Percentiles rank a stretch among this genome's conserved stretches.
Conservation (phyloP, 2,113 vertebrate species). For the Osmerus mordax region DNA sequence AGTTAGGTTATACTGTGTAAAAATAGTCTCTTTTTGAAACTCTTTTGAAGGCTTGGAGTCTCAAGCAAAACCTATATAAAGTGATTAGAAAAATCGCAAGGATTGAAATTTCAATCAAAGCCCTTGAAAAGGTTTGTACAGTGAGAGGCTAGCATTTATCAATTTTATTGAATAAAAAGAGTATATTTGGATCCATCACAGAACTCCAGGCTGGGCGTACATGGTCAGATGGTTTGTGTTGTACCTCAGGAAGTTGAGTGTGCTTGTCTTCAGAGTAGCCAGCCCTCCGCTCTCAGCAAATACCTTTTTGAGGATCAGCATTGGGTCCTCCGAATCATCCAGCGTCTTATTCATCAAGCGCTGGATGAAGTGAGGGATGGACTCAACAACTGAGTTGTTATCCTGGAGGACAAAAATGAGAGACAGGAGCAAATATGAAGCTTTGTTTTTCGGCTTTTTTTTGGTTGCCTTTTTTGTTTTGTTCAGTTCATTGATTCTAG, state of each 20-base stretch:
- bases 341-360: slow-evolving; percentile 59
- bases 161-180: too few relatives aligned
- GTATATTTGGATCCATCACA: slow-evolving; percentile 39
- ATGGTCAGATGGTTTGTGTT: slow-evolving; percentile 84
- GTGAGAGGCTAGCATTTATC: too few relatives aligned
- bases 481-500: too few relatives aligned
- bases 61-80: too few relatives aligned
- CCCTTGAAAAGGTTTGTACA: too few relatives aligned
- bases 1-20: too few relatives aligned
- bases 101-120: too few relatives aligned
- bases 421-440: background rate
- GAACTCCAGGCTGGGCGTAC: slow-evolving; percentile 73
- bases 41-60: too few relatives aligned
- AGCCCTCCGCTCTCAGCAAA: slow-evolving; percentile 43
- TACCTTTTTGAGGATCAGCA: slow-evolving; percentile 41
- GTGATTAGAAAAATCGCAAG: too few relatives aligned
- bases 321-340: slow-evolving; percentile 41
- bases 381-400: slow-evolving; percentile 18
- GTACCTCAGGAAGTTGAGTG: slow-evolving; percentile 75
- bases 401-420: slow-evolving; percentile 33
- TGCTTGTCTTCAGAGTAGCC: slow-evolving; percentile 58
- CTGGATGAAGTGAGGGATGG: slow-evolving; percentile 51
- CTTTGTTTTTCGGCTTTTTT: background rate
- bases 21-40: too few relatives aligned
- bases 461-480: background rate